Conservation (phyloP, 2,888 invertebrate species). For the Calameuta filiformis region DNA sequence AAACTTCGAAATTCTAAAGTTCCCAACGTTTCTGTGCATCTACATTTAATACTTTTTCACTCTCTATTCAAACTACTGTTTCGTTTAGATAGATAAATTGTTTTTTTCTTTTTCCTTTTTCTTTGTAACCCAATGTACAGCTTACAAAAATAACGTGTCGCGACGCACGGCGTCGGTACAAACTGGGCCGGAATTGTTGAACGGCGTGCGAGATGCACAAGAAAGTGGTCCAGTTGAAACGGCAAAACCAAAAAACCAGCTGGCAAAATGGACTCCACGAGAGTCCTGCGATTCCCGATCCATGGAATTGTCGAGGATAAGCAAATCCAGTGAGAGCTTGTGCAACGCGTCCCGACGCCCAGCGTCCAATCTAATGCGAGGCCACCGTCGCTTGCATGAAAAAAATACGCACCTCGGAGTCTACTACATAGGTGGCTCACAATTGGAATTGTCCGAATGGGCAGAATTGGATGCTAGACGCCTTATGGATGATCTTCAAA, state of each 20-base stretch:
- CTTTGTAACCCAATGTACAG: background rate
- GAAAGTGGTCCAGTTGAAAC: background rate
- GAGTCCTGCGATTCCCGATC: background rate
- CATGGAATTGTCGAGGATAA: background rate
- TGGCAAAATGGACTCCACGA: background rate
- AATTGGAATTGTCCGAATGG: constrained; percentile 14
- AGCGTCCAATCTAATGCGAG: background rate
- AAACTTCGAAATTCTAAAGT: background rate
- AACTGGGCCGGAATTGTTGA: constrained; percentile 42
- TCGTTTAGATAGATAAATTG: background rate
- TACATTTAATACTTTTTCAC: background rate
- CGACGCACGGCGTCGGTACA: constrained; percentile 43
- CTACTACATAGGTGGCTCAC: background rate
- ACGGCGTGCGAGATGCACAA: constrained; percentile 9
- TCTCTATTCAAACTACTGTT: background rate
- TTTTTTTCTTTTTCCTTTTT: background rate
- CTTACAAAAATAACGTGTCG: constrained; percentile 26
- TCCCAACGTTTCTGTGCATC: background rate
- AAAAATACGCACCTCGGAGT: background rate
- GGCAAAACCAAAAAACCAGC: background rate
- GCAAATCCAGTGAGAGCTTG: constrained; percentile 7
- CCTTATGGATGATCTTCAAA: constrained; percentile 11
- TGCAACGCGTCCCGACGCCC: background rate
- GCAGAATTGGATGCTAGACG: constrained; percentile 13
- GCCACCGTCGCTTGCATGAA: background rate